These are phyloP conservation scores for Polydesmus complanatus DNA, from an alignment of 2,888 invertebrate species.

Conservation along the genomic window DNA sequence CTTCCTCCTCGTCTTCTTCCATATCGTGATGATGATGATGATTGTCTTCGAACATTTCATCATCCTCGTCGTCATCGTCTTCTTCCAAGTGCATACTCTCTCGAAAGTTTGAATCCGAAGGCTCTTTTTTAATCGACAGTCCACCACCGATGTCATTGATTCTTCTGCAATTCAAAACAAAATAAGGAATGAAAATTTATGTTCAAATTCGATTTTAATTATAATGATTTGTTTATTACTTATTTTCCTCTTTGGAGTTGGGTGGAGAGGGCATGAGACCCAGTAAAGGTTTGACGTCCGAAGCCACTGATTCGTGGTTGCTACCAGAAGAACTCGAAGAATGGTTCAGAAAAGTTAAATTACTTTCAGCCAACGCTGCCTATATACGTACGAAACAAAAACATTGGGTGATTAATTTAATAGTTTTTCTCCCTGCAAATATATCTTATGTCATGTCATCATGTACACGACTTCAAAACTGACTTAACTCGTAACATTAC, in stretches of 20 bases:
- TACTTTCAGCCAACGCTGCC: slow-evolving; percentile 45
- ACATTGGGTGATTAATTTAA: too few species aligned
- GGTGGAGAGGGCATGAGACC: slow-evolving; percentile 12
- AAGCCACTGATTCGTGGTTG: background rate
- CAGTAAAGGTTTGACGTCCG: slow-evolving; percentile 7
- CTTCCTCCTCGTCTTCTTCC: background rate
- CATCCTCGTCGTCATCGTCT: background rate
- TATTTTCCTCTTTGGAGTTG: slow-evolving; percentile 15
- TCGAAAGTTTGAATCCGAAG: slow-evolving; percentile 1
- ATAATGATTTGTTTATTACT: slow-evolving; percentile 5
- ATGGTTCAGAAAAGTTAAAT: slow-evolving; percentile 36
- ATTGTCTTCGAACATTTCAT: background rate
- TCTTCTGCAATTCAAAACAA: background rate
- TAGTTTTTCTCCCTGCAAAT: too few species aligned
- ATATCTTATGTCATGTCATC: too few species aligned
- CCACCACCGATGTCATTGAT: background rate
- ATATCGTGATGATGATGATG: background rate
- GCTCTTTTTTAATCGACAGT: background rate
- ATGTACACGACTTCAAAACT: too few species aligned
- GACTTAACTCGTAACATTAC: too few species aligned
- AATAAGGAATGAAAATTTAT: background rate
- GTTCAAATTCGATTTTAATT: background rate
- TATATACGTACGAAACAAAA: too few species aligned
- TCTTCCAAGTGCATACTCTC: background rate
- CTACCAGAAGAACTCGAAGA: slow-evolving; percentile 17